phyloP scores from a whole-genome alignment of 2,113 vertebrate species.

The Petroica traversi region DNA sequence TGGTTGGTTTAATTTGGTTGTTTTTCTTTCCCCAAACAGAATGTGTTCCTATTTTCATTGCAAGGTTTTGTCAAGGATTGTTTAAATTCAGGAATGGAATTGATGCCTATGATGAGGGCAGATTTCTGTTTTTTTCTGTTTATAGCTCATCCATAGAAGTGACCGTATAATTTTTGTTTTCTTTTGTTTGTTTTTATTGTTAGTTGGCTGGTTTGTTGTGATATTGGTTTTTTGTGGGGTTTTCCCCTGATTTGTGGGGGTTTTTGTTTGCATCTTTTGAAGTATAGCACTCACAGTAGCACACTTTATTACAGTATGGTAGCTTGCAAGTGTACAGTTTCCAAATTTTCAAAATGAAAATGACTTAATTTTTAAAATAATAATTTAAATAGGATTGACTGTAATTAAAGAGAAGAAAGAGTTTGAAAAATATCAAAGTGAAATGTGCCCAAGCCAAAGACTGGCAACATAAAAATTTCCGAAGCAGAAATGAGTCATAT shows the following conservation, averaged over 20 bases:
- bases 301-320: neutral
- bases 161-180: neutral
- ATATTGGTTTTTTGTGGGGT: neutral
- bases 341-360: neutral
- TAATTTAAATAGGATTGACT: neutral
- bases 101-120: neutral
- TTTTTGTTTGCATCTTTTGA: neutral
- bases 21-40: neutral
- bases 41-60: neutral
- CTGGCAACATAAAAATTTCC: neutral
- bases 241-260: neutral
- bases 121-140: neutral
- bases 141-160: neutral
- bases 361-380: neutral
- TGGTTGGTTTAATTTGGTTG: neutral
- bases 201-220: neutral
- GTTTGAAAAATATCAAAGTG: neutral
- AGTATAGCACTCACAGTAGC: neutral
- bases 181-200: neutral
- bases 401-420: neutral
- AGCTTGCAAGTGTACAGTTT: neutral
- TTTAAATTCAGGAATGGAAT: neutral
- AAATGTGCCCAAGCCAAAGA: neutral
- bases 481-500: constrained; percentile 1
- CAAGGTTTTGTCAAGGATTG: neutral